Percentiles rank a stretch among this genome's conserved stretches.
Conservation (phyloP, 2,888 invertebrate species). For the Limulus polyphemus region DNA sequence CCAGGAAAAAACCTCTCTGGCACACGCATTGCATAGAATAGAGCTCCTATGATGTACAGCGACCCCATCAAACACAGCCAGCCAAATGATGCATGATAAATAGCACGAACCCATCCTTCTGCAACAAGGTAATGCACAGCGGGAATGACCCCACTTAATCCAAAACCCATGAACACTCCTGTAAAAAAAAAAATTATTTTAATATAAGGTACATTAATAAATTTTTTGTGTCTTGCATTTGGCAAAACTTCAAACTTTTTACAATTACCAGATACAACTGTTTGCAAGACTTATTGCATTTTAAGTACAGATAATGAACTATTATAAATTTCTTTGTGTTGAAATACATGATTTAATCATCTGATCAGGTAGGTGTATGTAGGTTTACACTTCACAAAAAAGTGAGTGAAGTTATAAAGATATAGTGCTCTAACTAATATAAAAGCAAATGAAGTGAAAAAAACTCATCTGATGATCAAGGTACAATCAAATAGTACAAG, state of each 20-base stretch:
- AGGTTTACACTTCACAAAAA: too few species aligned
- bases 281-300: neutral
- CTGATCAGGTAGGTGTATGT: too few species aligned
- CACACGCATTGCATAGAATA: constrained; percentile 89
- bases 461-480: too few species aligned
- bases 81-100: constrained; percentile 81
- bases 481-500: too few species aligned
- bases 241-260: neutral
- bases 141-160: constrained; percentile 89
- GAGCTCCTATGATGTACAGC: constrained; percentile 87
- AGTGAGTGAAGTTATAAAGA: too few species aligned
- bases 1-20: constrained; percentile 97
- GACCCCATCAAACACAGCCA: constrained; percentile 90
- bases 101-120: constrained; percentile 88
- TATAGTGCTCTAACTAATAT: too few species aligned
- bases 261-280: neutral
- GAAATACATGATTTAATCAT: too few species aligned
- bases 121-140: constrained; percentile 90
- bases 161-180: constrained; percentile 91
- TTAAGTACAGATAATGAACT: neutral
- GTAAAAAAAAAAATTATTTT: constrained; percentile 20
- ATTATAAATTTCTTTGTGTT: too few species aligned
- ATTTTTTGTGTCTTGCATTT: neutral
- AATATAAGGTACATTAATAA: neutral
- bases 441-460: too few species aligned